phyloP scores from a whole-genome alignment of 2,797 vertebrate genomes.

The Mormyrus hasselquistii region DNA sequence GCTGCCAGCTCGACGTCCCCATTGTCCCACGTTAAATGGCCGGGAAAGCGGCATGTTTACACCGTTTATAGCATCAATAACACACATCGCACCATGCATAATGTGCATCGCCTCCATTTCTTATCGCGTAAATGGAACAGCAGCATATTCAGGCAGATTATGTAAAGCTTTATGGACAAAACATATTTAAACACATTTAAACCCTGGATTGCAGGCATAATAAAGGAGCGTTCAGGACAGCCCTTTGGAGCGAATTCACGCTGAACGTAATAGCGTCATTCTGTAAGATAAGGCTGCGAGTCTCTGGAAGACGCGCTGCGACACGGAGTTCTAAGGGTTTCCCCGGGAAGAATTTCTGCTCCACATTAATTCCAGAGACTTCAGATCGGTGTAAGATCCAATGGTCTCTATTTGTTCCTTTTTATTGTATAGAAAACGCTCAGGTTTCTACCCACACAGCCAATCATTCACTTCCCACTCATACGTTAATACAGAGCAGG shows the following conservation, averaged over 20 bases:
- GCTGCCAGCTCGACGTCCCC: neutral
- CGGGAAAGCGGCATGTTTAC: neutral
- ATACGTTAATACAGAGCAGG: neutral
- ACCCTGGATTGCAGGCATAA: neutral
- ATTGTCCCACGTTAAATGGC: constrained; percentile 5
- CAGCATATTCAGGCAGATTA: neutral
- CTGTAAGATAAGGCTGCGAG: neutral
- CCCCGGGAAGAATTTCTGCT: neutral
- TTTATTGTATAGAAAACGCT: neutral
- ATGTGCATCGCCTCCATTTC: neutral
- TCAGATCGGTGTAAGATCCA: neutral
- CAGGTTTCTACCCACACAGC: neutral
- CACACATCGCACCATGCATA: neutral
- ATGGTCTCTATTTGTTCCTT: neutral
- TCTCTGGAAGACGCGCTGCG: neutral
- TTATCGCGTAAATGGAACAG: neutral
- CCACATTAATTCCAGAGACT: neutral
- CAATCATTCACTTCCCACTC: neutral
- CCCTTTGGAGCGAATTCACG: neutral
- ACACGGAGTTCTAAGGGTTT: neutral
- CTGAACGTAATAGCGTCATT: neutral
- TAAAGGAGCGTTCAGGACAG: neutral
- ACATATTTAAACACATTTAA: neutral
- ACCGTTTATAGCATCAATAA: neutral
- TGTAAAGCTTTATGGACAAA: constrained; percentile 6